phyloP scores from a whole-genome alignment of 2,113 vertebrate genomes.

The Typhlomys cinereus region DNA sequence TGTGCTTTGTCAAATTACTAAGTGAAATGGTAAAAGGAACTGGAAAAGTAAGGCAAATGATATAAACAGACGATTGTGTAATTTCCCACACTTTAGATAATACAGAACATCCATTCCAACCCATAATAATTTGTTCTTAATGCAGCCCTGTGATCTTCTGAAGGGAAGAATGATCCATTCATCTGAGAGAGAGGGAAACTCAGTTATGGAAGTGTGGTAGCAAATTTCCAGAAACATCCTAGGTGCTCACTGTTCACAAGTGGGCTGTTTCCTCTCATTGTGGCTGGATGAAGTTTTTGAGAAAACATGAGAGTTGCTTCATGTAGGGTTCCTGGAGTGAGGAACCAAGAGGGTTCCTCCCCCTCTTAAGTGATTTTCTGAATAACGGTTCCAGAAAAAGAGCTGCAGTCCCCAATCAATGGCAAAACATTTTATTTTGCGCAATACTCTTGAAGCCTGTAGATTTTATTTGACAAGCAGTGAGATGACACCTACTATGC shows the following conservation, averaged over 20 bases:
- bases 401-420: slow-evolving; percentile 39
- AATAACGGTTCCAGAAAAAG: slow-evolving; percentile 33
- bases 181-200: neutral
- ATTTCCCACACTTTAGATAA: slow-evolving; percentile 41
- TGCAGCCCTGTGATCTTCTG: neutral
- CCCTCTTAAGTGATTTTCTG: neutral
- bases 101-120: neutral
- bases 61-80: neutral
- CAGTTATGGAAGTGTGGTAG: neutral
- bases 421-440: slow-evolving; percentile 1
- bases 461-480: neutral
- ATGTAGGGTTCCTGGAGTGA: slow-evolving; percentile 25
- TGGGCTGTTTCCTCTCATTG: neutral
- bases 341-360: neutral
- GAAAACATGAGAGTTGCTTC: neutral
- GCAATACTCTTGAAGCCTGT: neutral
- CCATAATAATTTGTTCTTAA: slow-evolving; percentile 15
- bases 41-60: neutral
- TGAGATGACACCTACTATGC: neutral
- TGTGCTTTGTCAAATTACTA: slow-evolving; percentile 1
- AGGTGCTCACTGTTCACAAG: neutral
- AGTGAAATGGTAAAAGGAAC: neutral
- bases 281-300: neutral
- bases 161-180: neutral
- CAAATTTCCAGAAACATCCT: slow-evolving; percentile 41